Evolutionary conservation across 2,888 invertebrate genomes (phyloP).

Genomic region (Pristionchus japonicus): DNA sequence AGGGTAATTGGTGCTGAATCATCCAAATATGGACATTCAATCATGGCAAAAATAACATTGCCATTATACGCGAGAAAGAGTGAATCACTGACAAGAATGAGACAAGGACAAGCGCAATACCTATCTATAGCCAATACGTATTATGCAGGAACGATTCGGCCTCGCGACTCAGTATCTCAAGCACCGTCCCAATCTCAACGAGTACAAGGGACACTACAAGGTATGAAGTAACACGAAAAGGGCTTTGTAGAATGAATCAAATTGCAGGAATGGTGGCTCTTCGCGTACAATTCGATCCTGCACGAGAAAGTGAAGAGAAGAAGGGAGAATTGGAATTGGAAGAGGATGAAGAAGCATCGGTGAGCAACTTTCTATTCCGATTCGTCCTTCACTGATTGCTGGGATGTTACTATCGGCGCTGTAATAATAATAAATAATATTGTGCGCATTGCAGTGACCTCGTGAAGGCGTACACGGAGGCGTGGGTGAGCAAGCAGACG

Average conservation of each 20-base stretch:
- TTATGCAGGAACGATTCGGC: constrained; percentile 80
- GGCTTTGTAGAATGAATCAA: not conserved
- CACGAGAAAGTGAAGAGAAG: constrained; percentile 86
- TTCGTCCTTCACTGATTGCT: no score
- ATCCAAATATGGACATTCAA: not conserved
- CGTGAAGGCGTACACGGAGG: constrained; percentile 78
- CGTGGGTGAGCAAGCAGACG: constrained; percentile 78
- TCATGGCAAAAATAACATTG: no score
- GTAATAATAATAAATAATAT: no score
- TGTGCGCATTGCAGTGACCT: constrained; percentile 78
- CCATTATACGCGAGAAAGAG: no score
- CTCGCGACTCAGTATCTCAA: constrained; percentile 87
- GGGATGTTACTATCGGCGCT: no score
- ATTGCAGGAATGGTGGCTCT: constrained; percentile 85
- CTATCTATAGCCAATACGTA: no score
- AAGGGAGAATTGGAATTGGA: constrained; percentile 90
- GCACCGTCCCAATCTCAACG: constrained; percentile 82
- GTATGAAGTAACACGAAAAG: constrained; percentile 67
- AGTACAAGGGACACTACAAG: constrained; percentile 82
- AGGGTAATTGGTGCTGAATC: not conserved
- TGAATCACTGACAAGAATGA: no score
- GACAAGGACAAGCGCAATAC: no score
- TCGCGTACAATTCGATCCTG: constrained; percentile 88
- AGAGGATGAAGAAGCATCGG: constrained; percentile 86
- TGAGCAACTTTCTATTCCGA: no score